Evolutionary conservation across 1,140 invertebrate genomes (phyloP), one percentile per base, ranked within the genome.

Genomic region (Amyelois transitella): DNA sequence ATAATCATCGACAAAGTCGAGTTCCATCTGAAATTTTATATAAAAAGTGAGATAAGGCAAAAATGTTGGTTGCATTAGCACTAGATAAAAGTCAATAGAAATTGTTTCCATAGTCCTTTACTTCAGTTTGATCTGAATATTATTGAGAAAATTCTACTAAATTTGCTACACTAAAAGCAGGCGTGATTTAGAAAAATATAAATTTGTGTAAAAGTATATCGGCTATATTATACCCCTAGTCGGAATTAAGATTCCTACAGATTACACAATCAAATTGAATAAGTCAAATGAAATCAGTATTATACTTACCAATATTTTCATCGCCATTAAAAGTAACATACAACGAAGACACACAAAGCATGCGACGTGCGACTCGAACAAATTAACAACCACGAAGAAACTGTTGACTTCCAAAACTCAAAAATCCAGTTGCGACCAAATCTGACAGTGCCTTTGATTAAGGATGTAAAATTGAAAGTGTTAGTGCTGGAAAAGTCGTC

Each of bases 1-100:
- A 62, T 94, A 94, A 76, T 93, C 92, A 43, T 89, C 88, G 24
- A 88, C 81, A 68, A 89, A 89, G 68, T 89, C 88, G 51, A 87
- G 65, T 69, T 86, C 77, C 48, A 79, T 62, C 81, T 89, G 72
- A 21, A 79, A 80, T 3, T 6, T 58, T 51, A 19, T 43, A 48
- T 48, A 48, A 17, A 18, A 22, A 24, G 21, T 64, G 53, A 64
- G 18, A 54, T 17, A 2, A 28, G n/a, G n/a, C n/a, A 24, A 3
- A 24, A 24, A 24, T 24, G 22, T 24, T 24, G 3, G 8, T 24
- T 24, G 22, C 8, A 24, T 24, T 24, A 24, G 3, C 8, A 5
- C 8, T 24, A 8, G 4, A 3, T 24, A 24, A 8, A 5, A 5
- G 3, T 5, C 22, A 24, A 24, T 5, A 24, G 3, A 24, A 24